A percentile compares a stretch with the other conserved stretches of the same genome.
Evolutionary conservation across 2,113 vertebrate species (phyloP).

Genomic region (Trichomycterus rosablanca): DNA sequence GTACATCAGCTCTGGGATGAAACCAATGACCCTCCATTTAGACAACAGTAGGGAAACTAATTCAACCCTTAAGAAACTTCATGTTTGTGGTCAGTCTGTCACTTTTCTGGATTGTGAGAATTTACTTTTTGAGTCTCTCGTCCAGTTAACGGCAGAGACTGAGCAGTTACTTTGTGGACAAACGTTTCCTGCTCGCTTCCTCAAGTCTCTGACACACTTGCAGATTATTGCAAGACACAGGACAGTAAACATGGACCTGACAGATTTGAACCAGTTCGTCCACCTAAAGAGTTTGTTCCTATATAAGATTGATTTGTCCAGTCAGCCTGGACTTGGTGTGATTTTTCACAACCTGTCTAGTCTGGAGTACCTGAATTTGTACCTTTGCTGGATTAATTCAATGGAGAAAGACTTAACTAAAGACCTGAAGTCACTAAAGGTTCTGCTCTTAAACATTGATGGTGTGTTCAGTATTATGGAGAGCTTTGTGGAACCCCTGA

Average conservation of each 20-base stretch:
- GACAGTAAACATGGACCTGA: background rate
- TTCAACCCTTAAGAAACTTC: background rate
- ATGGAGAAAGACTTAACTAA: slow-evolving; percentile 17
- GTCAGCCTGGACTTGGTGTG: slow-evolving; percentile 9
- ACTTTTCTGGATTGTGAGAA: slow-evolving; percentile 26
- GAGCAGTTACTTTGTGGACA: slow-evolving; percentile 17
- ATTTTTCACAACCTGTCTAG: slow-evolving; percentile 24
- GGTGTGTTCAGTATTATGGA: slow-evolving; percentile 6
- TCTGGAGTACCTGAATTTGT: slow-evolving; percentile 15
- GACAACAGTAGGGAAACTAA: background rate
- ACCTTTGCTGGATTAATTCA: slow-evolving; percentile 1
- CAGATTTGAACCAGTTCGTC: slow-evolving; percentile 15
- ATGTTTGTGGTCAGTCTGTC: slow-evolving; percentile 12
- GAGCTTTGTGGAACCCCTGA: slow-evolving; percentile 22
- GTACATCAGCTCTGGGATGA: slow-evolving; percentile 14
- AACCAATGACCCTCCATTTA: slow-evolving; percentile 22
- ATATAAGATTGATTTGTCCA: slow-evolving; percentile 18
- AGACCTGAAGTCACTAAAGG: slow-evolving; percentile 20
- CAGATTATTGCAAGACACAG: background rate
- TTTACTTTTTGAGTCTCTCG: slow-evolving; percentile 18
- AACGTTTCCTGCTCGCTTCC: background rate
- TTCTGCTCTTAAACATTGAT: background rate
- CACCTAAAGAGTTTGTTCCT: slow-evolving; percentile 16
- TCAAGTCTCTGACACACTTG: slow-evolving; percentile 14
- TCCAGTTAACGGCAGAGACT: slow-evolving; percentile 5